These are phyloP conservation scores for Oreochromis mossambicus DNA, from an alignment of 2,797 vertebrate genomes.

Conservation along the genomic window DNA sequence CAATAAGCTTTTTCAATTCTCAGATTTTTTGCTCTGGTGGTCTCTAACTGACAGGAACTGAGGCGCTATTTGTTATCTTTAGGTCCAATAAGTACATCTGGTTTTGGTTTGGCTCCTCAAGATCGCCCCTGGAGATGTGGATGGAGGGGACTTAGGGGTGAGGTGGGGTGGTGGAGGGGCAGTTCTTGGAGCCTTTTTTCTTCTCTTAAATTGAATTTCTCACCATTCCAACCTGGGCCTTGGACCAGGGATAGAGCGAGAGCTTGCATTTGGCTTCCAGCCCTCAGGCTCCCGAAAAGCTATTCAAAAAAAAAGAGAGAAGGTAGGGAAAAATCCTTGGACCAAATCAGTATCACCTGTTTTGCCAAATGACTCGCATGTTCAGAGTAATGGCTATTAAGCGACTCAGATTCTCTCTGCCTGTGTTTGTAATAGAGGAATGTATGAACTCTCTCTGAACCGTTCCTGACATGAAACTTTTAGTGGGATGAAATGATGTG, in stretches of 20 bases:
- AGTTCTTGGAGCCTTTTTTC: slow-evolving; percentile 44
- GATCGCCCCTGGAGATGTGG: slow-evolving; percentile 84
- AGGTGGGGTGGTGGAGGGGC: slow-evolving; percentile 73
- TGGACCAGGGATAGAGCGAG: slow-evolving; percentile 78
- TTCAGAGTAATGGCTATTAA: slow-evolving; percentile 81
- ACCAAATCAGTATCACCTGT: slow-evolving; percentile 93
- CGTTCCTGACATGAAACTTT: slow-evolving; percentile 63
- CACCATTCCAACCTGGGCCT: slow-evolving; percentile 86
- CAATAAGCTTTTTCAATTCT: slow-evolving; percentile 57
- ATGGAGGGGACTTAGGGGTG: slow-evolving; percentile 64
- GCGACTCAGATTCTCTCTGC: slow-evolving; percentile 73
- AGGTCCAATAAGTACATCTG: slow-evolving; percentile 94
- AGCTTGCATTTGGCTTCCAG: slow-evolving; percentile 72
- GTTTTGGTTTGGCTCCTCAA: slow-evolving; percentile 94
- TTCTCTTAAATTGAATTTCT: slow-evolving; percentile 93
- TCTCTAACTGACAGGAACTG: slow-evolving; percentile 85
- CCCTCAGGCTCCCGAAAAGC: slow-evolving; percentile 76
- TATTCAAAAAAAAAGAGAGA: slow-evolving; percentile 1
- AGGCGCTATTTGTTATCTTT: slow-evolving; percentile 95
- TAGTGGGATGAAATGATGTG: slow-evolving; percentile 63
- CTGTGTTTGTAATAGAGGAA: slow-evolving; percentile 67
- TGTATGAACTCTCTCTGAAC: slow-evolving; percentile 82
- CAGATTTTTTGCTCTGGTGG: slow-evolving; percentile 83
- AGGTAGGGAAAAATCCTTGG: slow-evolving; percentile 44
- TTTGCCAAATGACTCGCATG: slow-evolving; percentile 80